Base-by-base conservation (phyloP, 2,113 vertebrate genomes). In the Chionomys nivalis region DNA sequence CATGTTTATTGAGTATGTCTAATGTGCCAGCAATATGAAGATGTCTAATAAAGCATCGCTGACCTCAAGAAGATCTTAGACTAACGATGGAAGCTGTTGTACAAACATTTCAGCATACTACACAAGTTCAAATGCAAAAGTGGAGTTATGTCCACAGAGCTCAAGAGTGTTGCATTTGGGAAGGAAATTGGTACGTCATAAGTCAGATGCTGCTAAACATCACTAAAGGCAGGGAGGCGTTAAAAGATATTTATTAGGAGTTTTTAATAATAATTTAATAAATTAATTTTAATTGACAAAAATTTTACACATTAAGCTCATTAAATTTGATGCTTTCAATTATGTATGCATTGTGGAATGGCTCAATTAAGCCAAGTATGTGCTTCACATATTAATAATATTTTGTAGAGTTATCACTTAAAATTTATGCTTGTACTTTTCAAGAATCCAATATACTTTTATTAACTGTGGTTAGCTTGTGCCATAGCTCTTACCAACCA, bases 1-100 rank as follows among this genome's bases (percentile, higher is more conserved):
- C 85, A 68, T 87, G 91, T 66, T 86, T 94, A 89, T 88, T 36
- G 92, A 77, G 61, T 49, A 68, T 24, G 8, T 91, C 52, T 93
- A 90, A 75, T 70, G 19, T 88, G 55, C 44, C 42, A 87, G 58
- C 1, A 70, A 72, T 61, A 79, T 9, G 44, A 78, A 49, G 17
- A 78, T 87, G 75, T 66, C 31, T 86, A 77, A 86, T n/a, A 93
- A 39, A 79, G 24, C 7, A 52, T 65, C 21, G 10, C 1, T 81
- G 61, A 76, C 24, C 23, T 85, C 44, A 86, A 73, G 52, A 63
- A 75, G 7, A 91, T 86, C 11, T 47, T 58, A 75, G 44, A 87
- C 47, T 66, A 33, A n/a, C 70, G 26, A 16, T 44, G 13, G 39
- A 85, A 5, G 26, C 76, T 76, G 19, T 72, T 63, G 28, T 36